Base-by-base conservation (phyloP, 2,888 invertebrate species). In the Patella ulyssiponensis region DNA sequence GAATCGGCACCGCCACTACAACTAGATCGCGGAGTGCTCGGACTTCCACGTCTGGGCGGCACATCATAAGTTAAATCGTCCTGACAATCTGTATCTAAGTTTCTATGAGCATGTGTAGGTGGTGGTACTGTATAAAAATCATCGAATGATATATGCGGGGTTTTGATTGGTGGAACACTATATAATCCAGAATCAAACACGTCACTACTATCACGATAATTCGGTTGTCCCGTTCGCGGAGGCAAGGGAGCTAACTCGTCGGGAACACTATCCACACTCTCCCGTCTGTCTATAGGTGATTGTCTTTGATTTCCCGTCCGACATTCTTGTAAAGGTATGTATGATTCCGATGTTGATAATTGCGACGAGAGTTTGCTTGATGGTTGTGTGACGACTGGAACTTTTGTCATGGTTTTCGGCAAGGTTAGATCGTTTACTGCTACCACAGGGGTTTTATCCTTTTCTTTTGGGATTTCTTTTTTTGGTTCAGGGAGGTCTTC, bases 181-280 rank as follows among this genome's bases (percentile, higher is more conserved):
- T 84, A 83, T 5, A 80, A 27, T 17, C 78, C 77, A 23, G 75
- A 73, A 17, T 27, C 56, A 7, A 54, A 51, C 33, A 69, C 71
- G 20, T 51, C 17, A 64, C 69, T 76, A 58, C 78, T 74, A 44
- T 33, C 70, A 11, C 71, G 56, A 17, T 58, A 52, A 15, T 69
- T 52, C 0, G 23, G 53, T 17, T 76, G 73, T 1, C 79, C 80
- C 20, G 75, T 83, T 74, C 86, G 83, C 4, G 89, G 88, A 2
- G 89, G 89, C 7, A 87, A 85, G 0, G 90, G 90, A 3, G 89
- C 87, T 14, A 79, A 76, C 53, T 86, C 88, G 20, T 90, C 88
- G 2, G 90, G 89, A n/a, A 89, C 86, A 84, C 89, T 89, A 76
- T 87, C 87, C 3, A 85, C 78, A 80, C 89, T 89, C 4, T 81